These are phyloP conservation scores for Aphelenchoides fujianensis DNA, from an alignment of 1,140 invertebrate genomes.

Conservation along the genomic window DNA sequence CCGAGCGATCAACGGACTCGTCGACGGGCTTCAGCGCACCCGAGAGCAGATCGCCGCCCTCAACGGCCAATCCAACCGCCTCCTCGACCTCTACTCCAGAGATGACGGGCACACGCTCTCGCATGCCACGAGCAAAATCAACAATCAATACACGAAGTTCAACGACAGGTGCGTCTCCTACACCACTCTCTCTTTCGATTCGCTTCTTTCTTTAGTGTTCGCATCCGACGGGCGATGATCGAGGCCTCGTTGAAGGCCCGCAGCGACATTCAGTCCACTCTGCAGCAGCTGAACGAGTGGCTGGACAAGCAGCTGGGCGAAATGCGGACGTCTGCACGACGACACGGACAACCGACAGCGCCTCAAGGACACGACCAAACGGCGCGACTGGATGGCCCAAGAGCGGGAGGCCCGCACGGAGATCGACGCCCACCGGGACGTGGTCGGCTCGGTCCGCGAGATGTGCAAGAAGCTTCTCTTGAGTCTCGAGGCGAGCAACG, in stretches of 20 bases:
- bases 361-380: slow-evolving; percentile 52
- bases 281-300: slow-evolving; percentile 56
- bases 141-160: slow-evolving; percentile 59
- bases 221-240: slow-evolving; percentile 50
- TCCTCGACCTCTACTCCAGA: slow-evolving; percentile 48
- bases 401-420: slow-evolving; percentile 48
- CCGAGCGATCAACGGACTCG: slow-evolving; percentile 28
- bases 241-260: slow-evolving; percentile 54
- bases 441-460: slow-evolving; percentile 48
- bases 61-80: slow-evolving; percentile 34
- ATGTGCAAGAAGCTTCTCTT: slow-evolving; percentile 54
- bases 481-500: slow-evolving; percentile 42
- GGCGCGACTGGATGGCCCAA: slow-evolving; percentile 51
- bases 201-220: slow-evolving; percentile 44
- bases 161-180: slow-evolving; percentile 49
- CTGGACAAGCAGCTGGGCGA: slow-evolving; percentile 32
- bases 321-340: slow-evolving; percentile 26
- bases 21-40: slow-evolving; percentile 33
- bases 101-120: slow-evolving; percentile 58
- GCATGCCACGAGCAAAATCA: slow-evolving; percentile 51
- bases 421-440: slow-evolving; percentile 55
- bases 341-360: slow-evolving; percentile 51
- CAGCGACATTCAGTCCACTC: slow-evolving; percentile 55
- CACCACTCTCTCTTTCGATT: no score
- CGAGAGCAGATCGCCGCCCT: slow-evolving; percentile 39